Evolutionary conservation across 2,113 vertebrate species (phyloP), one percentile per base, ranked within the genome.

Genomic region (Serinus canaria): DNA sequence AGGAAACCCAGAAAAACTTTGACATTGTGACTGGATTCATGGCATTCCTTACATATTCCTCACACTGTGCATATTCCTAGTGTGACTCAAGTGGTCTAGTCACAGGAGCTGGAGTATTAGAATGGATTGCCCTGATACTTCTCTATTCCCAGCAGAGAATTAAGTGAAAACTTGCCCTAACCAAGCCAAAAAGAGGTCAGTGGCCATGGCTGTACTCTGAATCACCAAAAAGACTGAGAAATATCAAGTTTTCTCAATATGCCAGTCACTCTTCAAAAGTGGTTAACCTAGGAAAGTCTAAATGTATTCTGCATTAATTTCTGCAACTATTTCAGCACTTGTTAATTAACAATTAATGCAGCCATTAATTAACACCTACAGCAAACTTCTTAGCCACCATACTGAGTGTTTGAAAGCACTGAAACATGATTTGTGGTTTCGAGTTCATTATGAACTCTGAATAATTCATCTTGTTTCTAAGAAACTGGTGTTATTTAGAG

Each of bases 391-490:
- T 83, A 90, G 63, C 44, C 68, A 74, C 89, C 92, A 80, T 44
- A 92, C 72, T 44, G 87, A 59, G 93, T 90, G 24, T 90, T 66
- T 90, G 89, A 94, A 95, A 91, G 64, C 39, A 52, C 27, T 56
- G 69, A 89, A 90, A 94, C 68, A 89, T 87, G 73, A 91, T 94
- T 83, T 95, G 81, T 91, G 35, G 53, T 39, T 94, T 95, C 16
- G 14, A 80, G 75, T 91, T 95, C 72, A 90, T 88, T 91, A 90
- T 0, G 0, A 91, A 67, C 50, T 83, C 72, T 96, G 85, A 95
- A 97, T 96, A 95, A 97, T 95, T 95, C 18, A 95, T 96, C 67
- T 92, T 97, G 89, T 92, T 97, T 95, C 94, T 72, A 86, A 92
- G 90, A 77, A 91, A 90, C 46, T 83, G 50, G 33, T 87, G 50